Percentiles rank a stretch among this genome's conserved stretches.
Evolutionary conservation across 2,797 vertebrate species (phyloP).

Genomic region (Dromococcyx pavoninus): DNA sequence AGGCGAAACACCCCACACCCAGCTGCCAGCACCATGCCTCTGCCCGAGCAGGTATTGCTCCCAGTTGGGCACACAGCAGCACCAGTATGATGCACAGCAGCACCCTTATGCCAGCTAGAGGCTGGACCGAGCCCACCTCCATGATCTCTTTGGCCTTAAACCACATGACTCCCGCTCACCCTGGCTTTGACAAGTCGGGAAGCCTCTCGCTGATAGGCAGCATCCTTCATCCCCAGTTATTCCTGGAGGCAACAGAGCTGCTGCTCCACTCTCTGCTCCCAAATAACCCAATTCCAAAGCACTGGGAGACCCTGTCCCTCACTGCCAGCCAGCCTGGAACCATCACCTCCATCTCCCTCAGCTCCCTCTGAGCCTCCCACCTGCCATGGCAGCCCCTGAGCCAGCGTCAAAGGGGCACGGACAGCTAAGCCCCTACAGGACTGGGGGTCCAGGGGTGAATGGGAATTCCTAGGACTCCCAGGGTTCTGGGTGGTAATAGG

Average conservation of each 20-base stretch:
- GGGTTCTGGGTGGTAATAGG: no score
- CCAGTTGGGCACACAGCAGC: no score
- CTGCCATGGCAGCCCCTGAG: no score
- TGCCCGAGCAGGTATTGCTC: accelerated
- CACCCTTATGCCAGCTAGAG: no score
- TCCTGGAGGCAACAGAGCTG: not conserved
- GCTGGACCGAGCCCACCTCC: not conserved
- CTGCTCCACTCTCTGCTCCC: not conserved
- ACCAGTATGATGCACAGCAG: no score
- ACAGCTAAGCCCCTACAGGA: not conserved
- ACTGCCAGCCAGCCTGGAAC: not conserved
- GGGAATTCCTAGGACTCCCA: no score
- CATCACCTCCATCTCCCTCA: not conserved
- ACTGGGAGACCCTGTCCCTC: not conserved
- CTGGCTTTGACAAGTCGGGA: not conserved
- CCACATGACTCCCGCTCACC: not conserved
- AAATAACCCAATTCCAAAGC: accelerated
- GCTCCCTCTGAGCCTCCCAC: not conserved
- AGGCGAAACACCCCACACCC: accelerated
- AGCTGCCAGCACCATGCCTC: not conserved
- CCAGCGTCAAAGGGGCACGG: not conserved
- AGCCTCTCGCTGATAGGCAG: not conserved
- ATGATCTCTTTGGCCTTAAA: not conserved
- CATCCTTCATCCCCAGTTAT: not conserved
- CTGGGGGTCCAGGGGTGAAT: not conserved